These are phyloP conservation scores for Caenorhabditis wallacei DNA, from an alignment of 2,888 invertebrate species.

Conservation along the genomic window DNA sequence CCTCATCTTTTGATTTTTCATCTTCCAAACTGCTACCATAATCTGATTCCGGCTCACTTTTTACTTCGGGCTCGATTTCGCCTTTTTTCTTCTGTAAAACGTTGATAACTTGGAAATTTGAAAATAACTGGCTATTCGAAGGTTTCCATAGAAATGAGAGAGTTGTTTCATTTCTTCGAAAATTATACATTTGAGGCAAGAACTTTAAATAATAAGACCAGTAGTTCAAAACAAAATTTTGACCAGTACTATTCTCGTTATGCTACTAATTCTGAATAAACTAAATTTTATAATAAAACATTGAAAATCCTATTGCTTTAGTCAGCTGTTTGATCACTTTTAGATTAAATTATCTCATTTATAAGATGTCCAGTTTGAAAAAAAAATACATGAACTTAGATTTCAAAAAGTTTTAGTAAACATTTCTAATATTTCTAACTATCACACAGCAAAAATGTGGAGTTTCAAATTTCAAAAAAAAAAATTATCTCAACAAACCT, in stretches of 20 bases:
- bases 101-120: neutral
- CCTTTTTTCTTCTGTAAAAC: constrained; percentile 36
- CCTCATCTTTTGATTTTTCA: constrained; percentile 28
- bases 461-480: no score
- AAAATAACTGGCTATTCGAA: neutral
- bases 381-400: no score
- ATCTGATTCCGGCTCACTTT: constrained; percentile 55
- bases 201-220: neutral
- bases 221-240: neutral
- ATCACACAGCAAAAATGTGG: no score
- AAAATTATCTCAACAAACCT: constrained; percentile 28
- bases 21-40: constrained; percentile 60
- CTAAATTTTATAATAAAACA: no score
- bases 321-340: no score
- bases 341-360: no score
- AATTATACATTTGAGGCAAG: neutral
- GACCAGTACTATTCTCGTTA: no score
- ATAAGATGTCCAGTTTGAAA: no score
- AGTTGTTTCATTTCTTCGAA: neutral
- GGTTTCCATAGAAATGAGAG: constrained; percentile 4
- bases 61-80: constrained; percentile 4
- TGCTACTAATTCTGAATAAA: no score
- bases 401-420: no score
- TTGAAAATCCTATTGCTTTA: no score
- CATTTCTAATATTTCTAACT: no score